These are phyloP conservation scores for Parthenolecanium corni DNA, from an alignment of 2,888 invertebrate species.

Conservation along the genomic window DNA sequence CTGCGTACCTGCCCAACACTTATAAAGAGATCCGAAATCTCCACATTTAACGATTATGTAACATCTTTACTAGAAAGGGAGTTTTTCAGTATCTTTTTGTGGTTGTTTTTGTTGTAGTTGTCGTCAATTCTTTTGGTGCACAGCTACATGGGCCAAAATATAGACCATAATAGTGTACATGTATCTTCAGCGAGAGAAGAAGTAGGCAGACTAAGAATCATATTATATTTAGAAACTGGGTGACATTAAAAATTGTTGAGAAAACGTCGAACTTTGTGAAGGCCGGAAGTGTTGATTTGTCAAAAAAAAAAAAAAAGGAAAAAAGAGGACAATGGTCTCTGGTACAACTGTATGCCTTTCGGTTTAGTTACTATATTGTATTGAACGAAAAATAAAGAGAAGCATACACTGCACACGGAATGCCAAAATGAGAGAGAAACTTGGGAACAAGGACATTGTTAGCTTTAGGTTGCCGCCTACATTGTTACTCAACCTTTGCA, in stretches of 20 bases:
- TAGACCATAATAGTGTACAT: too few relatives aligned
- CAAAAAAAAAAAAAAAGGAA: not conserved
- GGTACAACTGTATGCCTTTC: not conserved
- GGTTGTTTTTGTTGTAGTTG: not conserved
- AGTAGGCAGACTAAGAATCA: not conserved
- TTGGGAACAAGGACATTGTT: conserved; percentile 20
- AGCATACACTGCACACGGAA: not conserved
- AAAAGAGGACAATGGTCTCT: conserved; percentile 7
- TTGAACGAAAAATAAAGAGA: too few relatives aligned
- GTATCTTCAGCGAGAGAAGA: too few relatives aligned
- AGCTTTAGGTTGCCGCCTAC: conserved; percentile 24
- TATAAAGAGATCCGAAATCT: not conserved
- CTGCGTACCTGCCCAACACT: too few relatives aligned
- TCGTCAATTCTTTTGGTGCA: too few relatives aligned
- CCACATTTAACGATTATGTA: conserved; percentile 11
- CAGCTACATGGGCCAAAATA: too few relatives aligned
- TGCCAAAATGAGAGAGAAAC: conserved; percentile 4
- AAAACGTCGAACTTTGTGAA: conserved; percentile 1
- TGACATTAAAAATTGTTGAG: conserved; percentile 19
- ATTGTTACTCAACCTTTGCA: conserved; percentile 8
- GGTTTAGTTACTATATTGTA: too few relatives aligned
- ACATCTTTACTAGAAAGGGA: conserved; percentile 6
- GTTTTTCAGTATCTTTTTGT: not conserved
- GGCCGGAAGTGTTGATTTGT: conserved; percentile 24
- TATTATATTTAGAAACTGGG: conserved; percentile 4